Evolutionary conservation across 1,140 invertebrate genomes (phyloP).

Genomic region (Drosophila sp.): DNA sequence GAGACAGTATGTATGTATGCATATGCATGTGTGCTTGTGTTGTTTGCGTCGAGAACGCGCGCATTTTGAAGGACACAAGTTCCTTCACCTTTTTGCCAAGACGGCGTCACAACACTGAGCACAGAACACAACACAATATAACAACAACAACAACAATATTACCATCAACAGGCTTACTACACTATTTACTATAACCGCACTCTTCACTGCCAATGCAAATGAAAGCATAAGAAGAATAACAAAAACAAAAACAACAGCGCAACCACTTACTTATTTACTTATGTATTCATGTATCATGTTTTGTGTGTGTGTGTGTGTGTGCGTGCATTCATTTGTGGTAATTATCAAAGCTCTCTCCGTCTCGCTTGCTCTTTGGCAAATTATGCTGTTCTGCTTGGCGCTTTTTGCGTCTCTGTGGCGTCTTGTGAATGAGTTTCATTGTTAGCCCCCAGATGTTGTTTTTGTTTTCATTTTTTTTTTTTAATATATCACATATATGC

Average conservation of each 20-base stretch:
- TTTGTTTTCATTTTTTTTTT: neutral
- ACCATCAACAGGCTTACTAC: constrained; percentile 42
- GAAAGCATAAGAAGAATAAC: constrained; percentile 6
- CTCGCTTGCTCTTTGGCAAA: constrained; percentile 27
- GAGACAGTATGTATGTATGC: constrained; percentile 8
- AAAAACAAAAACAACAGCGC: constrained; percentile 28
- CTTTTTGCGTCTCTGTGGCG: constrained; percentile 11
- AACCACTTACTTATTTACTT: constrained; percentile 11
- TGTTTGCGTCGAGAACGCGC: constrained; percentile 56
- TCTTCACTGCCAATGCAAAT: constrained; percentile 48
- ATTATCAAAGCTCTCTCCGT: constrained; percentile 52
- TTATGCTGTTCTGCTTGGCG: constrained; percentile 20
- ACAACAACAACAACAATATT: constrained; percentile 20
- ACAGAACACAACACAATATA: constrained; percentile 23
- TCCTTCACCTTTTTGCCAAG: constrained; percentile 68
- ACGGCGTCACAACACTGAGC: constrained; percentile 34
- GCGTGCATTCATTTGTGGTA: constrained; percentile 59
- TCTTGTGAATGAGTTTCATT: constrained; percentile 65
- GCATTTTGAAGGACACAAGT: constrained; percentile 77
- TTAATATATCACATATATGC: no score
- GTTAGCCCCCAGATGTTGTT: constrained; percentile 19
- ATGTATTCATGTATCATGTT: neutral
- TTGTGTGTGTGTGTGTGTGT: constrained; percentile 14
- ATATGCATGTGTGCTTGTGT: constrained; percentile 21
- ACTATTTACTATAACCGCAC: constrained; percentile 56